phyloP scores from a whole-genome alignment of 1,140 invertebrate genomes.

The Heliconius congener region DNA sequence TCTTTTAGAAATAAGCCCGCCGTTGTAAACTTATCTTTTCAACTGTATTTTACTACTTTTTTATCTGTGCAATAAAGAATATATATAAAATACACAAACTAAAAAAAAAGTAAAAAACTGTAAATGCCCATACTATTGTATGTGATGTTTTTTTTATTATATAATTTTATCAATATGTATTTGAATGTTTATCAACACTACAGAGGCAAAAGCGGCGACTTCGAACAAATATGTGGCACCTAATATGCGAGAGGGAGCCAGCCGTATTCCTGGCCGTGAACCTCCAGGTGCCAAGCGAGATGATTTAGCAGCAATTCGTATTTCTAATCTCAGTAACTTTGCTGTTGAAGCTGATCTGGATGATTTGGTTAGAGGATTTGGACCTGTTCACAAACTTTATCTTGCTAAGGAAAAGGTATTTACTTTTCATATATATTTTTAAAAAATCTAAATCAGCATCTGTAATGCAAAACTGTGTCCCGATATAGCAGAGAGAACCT shows the following conservation, averaged over 20 bases:
- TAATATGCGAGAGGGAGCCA: slow-evolving; percentile 90
- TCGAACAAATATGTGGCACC: slow-evolving; percentile 91
- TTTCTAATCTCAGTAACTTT: slow-evolving; percentile 98
- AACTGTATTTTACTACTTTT: too few species aligned
- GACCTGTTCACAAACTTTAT: slow-evolving; percentile 85
- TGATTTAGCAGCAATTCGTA: slow-evolving; percentile 95
- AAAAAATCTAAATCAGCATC: too few species aligned
- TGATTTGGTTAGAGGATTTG: slow-evolving; percentile 96
- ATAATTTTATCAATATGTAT: too few species aligned
- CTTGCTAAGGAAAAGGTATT: slow-evolving; percentile 79
- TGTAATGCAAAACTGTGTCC: too few species aligned
- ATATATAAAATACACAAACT: too few species aligned
- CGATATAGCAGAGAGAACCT: too few species aligned
- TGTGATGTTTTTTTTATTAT: too few species aligned
- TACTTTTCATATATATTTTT: not conserved
- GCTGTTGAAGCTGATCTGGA: slow-evolving; percentile 97
- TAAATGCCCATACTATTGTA: too few species aligned
- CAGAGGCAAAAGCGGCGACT: slow-evolving; percentile 75
- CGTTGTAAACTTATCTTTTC: too few species aligned
- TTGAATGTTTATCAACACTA: slow-evolving; percentile 16
- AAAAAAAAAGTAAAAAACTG: too few species aligned
- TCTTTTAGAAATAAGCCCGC: too few species aligned
- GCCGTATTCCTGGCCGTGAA: slow-evolving; percentile 88
- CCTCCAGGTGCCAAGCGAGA: slow-evolving; percentile 84
- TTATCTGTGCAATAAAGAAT: too few species aligned